Percentiles rank a stretch among this genome's conserved stretches.
These are phyloP conservation scores for Solen grandis DNA, from an alignment of 1,140 invertebrate genomes.

Conservation along the genomic window DNA sequence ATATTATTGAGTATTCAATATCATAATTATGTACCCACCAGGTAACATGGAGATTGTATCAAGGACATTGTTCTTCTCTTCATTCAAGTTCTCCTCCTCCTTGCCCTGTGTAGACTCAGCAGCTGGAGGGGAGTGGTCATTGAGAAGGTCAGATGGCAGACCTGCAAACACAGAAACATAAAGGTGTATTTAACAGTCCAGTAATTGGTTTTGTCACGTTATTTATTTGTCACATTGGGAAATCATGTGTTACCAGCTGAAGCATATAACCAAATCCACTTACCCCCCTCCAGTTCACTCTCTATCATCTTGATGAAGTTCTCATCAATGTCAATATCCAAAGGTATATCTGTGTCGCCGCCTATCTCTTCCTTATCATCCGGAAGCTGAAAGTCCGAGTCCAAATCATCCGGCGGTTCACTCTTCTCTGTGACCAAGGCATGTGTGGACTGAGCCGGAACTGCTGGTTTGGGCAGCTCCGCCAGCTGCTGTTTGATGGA, in stretches of 20 bases:
- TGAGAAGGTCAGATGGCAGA: neutral
- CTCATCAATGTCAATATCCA: constrained; percentile 43
- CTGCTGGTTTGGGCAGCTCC: constrained; percentile 33
- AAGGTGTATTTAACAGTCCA: no score
- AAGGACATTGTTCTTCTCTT: no score
- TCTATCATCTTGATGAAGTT: constrained; percentile 51
- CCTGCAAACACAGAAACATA: neutral
- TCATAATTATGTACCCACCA: no score
- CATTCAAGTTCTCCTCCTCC: no score
- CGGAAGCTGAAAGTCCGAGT: constrained; percentile 19
- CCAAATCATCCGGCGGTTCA: neutral
- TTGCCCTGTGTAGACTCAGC: constrained; percentile 15
- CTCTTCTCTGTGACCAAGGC: no score
- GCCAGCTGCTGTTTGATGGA: constrained; percentile 38
- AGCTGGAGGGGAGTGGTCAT: neutral
- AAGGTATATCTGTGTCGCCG: neutral
- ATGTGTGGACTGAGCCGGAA: no score
- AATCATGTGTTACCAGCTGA: no score
- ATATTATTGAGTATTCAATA: no score
- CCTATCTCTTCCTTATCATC: constrained; percentile 12
- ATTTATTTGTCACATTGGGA: no score
- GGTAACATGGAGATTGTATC: no score
- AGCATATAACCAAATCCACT: no score
- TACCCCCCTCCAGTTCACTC: constrained; percentile 31
- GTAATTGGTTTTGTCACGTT: no score